These are phyloP conservation scores for Penaeus vannamei DNA, from an alignment of 1,140 invertebrate genomes.

Conservation along the genomic window DNA sequence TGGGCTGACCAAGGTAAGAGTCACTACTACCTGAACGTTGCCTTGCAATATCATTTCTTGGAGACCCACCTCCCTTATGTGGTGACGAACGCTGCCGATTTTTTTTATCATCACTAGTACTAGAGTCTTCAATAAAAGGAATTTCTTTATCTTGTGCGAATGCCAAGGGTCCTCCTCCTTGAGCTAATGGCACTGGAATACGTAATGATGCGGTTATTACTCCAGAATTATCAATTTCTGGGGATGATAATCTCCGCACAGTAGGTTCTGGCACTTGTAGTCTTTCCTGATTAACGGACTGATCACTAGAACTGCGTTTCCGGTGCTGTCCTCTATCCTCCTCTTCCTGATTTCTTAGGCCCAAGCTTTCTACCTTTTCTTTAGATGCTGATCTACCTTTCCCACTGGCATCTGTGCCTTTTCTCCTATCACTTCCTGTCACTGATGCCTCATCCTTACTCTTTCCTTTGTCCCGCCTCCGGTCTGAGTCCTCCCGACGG, in stretches of 20 bases:
- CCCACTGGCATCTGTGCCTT: background rate
- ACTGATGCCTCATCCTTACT: constrained; percentile 21
- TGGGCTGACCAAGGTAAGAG: constrained; percentile 72
- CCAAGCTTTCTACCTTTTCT: constrained; percentile 61
- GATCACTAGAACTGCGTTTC: constrained; percentile 65
- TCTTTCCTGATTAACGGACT: constrained; percentile 61
- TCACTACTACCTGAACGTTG: constrained; percentile 73
- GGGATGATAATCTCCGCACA: constrained; percentile 66
- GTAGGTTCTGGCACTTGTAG: constrained; percentile 66
- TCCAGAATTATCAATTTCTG: constrained; percentile 71
- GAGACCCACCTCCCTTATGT: constrained; percentile 60
- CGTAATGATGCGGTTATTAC: constrained; percentile 87
- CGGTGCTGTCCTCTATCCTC: constrained; percentile 48
- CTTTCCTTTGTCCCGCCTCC: constrained; percentile 51
- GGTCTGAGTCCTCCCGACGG: constrained; percentile 66
- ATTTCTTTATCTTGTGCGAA: constrained; percentile 80
- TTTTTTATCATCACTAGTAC: constrained; percentile 37
- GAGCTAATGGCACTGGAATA: constrained; percentile 77
- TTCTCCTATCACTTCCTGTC: background rate
- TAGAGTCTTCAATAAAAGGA: constrained; percentile 80
- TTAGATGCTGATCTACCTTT: constrained; percentile 1
- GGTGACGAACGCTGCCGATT: constrained; percentile 32
- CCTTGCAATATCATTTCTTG: constrained; percentile 70
- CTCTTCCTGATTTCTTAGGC: constrained; percentile 36
- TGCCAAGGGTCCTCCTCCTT: constrained; percentile 62